Evolutionary conservation across 64 coral and sea anemone genomes (phyloP), one percentile per base, ranked within the genome.

Genomic region (Montipora efflorescens): DNA sequence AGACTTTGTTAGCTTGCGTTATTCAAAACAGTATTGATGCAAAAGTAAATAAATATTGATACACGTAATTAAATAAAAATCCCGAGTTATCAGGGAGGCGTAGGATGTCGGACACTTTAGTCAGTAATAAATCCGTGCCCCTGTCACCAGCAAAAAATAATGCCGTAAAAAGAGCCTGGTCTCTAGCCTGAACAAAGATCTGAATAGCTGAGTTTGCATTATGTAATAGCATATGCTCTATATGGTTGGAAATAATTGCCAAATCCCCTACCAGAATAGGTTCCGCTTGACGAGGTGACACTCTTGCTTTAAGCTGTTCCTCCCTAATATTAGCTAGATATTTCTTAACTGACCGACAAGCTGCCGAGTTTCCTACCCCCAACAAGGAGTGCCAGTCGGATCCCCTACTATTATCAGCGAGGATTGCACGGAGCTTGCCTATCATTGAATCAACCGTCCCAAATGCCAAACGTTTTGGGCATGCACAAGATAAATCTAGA

Each of bases 371-470:
- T 43, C 83, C 57, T 9, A 66, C 50, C 22, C 83, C 57, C 5
- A 47, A 36, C 12, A 88, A 0, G 5, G 21, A 2, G 18, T 19
- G 46, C 64, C 68, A 67, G 11, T 88, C 87, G 23, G 51, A 15
- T 18, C 51, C 50, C 43, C 87, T 9, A 2, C 87, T 51, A 18
- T 66, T 67, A 0, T 67, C 14, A 5, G 5, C 47, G 46, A 85
- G 78, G 11, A 92, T 85, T 2, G 78, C 78, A 0, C 78, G 28
- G 3, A 91, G 78, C 15, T 92, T 92, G 14, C 80, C 90, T 8
- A 92, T 76, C 18, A 85, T 4, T 7, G 90, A 83, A 61, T 92
- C 72, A 2, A 93, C 75, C 7, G 83, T 87, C 2, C 92, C 83
- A 51, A 14, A 68, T 1, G 82, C 92, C 7, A 93, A 59, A 3